Evolutionary conservation across 1,140 invertebrate genomes (phyloP).

Genomic region (Paracyclopina nana): DNA sequence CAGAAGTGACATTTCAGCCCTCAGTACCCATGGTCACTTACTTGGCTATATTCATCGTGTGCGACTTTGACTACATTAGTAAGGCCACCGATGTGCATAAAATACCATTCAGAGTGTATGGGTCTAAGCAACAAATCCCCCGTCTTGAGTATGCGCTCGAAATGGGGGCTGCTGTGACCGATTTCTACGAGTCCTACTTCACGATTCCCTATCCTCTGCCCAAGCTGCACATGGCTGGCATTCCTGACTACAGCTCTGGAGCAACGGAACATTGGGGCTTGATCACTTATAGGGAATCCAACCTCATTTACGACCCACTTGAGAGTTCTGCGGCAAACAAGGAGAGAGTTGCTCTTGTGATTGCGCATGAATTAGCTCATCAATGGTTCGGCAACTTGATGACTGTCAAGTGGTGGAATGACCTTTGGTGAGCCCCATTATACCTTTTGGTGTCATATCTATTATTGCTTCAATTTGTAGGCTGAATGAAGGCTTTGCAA

Average conservation of each 20-base stretch:
- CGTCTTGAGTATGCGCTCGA: constrained; percentile 55
- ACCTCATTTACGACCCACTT: constrained; percentile 47
- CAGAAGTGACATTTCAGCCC: constrained; percentile 26
- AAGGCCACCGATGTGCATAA: constrained; percentile 31
- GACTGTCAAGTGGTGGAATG: constrained; percentile 36
- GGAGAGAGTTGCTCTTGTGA: constrained; percentile 43
- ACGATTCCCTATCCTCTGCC: constrained; percentile 35
- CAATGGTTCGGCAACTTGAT: constrained; percentile 40
- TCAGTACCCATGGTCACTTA: constrained; percentile 32
- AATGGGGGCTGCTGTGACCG: constrained; percentile 48
- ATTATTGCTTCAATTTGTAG: constrained; percentile 30
- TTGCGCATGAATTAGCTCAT: constrained; percentile 57
- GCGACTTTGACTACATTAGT: constrained; percentile 28
- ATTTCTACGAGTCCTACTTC: constrained; percentile 66
- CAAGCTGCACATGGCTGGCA: constrained; percentile 53
- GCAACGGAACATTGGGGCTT: constrained; percentile 60
- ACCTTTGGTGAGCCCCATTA: constrained; percentile 25
- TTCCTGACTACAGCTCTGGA: constrained; percentile 72
- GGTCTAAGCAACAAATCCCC: constrained; percentile 48
- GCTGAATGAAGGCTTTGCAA: constrained; percentile 39
- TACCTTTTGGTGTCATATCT: constrained; percentile 9
- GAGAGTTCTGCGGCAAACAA: constrained; percentile 41
- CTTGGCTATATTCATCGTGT: constrained; percentile 30
- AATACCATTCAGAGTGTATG: constrained; percentile 47
- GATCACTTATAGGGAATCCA: constrained; percentile 59